Percentiles rank a stretch among this genome's conserved stretches.
These are phyloP conservation scores for Mythimna impura DNA, from an alignment of 2,888 invertebrate genomes.

Conservation along the genomic window DNA sequence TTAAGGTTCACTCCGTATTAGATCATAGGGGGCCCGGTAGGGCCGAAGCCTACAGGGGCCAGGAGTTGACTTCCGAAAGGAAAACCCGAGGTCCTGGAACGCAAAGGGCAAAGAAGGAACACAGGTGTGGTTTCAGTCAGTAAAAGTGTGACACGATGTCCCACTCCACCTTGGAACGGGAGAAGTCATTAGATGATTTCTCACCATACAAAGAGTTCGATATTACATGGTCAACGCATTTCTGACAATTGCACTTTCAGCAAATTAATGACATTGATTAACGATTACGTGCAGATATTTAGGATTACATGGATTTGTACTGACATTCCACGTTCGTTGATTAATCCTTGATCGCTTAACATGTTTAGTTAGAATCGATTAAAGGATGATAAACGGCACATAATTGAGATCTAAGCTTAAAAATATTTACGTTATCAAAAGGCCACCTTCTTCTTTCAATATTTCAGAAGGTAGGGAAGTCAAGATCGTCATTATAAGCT, in stretches of 20 bases:
- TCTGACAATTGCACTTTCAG: constrained; percentile 16
- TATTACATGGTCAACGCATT: neutral
- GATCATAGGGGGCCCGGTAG: no score
- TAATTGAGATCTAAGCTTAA: neutral
- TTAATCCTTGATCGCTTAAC: constrained; percentile 40
- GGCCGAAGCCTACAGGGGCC: no score
- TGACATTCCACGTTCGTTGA: constrained; percentile 32
- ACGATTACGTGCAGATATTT: constrained; percentile 35
- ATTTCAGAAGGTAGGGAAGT: neutral
- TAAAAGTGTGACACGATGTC: no score
- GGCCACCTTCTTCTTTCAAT: neutral
- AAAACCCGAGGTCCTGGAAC: no score
- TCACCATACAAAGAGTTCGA: no score
- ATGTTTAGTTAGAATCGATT: constrained; percentile 19
- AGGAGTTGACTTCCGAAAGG: no score
- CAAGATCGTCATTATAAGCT: neutral
- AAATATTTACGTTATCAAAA: neutral
- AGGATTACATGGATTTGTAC: constrained; percentile 27
- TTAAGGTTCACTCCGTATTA: neutral
- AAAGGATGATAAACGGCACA: constrained; percentile 2
- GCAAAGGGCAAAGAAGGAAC: no score
- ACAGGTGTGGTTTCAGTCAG: no score
- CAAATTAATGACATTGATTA: constrained; percentile 23
- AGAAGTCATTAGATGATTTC: no score
- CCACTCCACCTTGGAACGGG: no score